Conservation (phyloP, 2,888 invertebrate species). For the Agrenia bidenticulata region DNA sequence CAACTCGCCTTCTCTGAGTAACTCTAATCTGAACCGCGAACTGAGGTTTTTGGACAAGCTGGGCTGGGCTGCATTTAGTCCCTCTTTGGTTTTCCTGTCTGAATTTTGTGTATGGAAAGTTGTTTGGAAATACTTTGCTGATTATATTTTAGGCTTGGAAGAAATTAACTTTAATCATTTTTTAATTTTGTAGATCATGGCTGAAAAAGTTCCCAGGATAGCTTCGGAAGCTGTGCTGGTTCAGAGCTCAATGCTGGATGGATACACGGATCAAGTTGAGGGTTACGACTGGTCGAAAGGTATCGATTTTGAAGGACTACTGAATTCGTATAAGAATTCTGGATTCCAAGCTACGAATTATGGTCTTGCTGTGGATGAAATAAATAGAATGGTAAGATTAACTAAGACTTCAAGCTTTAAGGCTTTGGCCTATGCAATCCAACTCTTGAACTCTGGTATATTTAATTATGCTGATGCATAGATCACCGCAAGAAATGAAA, state of each 20-base stretch:
- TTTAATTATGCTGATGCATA: constrained; percentile 52
- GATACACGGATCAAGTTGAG: constrained; percentile 51
- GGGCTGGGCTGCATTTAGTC: constrained; percentile 1
- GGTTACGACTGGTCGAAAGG: constrained; percentile 95
- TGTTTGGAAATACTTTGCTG: too few species aligned
- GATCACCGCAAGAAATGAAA: constrained; percentile 56
- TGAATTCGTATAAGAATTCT: constrained; percentile 74
- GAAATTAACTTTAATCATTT: too few species aligned
- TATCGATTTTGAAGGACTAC: constrained; percentile 58
- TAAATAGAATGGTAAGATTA: constrained; percentile 80
- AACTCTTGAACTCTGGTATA: not conserved
- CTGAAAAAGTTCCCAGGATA: constrained; percentile 25
- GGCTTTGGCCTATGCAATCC: too few species aligned
- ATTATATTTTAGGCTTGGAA: too few species aligned
- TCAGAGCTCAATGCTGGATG: constrained; percentile 37
- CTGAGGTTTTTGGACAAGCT: not conserved
- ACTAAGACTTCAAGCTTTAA: too few species aligned
- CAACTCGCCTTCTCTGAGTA: not conserved
- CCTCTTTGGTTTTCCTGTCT: not conserved
- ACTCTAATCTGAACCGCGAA: not conserved
- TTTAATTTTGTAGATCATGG: not conserved
- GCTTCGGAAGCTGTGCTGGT: constrained; percentile 47
- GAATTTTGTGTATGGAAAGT: too few species aligned
- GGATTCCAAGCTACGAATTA: constrained; percentile 99
- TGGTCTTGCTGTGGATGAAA: constrained; percentile 84